Conservation (phyloP, 2,797 vertebrate genomes). For the Sciurus carolinensis region DNA sequence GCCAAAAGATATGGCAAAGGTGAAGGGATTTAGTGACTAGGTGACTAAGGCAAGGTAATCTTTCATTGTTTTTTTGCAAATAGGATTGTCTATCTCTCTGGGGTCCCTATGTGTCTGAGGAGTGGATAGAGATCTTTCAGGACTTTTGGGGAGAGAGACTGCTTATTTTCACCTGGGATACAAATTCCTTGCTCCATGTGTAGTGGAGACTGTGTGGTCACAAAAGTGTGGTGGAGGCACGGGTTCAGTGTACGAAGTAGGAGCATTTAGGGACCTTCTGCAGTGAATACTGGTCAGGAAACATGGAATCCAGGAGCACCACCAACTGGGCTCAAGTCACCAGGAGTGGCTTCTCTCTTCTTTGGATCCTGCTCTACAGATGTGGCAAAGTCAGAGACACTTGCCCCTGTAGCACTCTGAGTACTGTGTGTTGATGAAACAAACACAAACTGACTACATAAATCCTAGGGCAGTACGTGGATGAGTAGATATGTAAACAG, state of each 20-base stretch:
- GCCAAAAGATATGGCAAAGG: not conserved
- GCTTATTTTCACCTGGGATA: not conserved
- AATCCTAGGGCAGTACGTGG: not conserved
- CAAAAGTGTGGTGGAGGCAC: not conserved
- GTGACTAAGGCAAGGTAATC: not conserved
- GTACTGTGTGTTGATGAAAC: not conserved
- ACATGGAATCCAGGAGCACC: rapidly evolving
- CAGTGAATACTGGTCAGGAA: too few relatives aligned
- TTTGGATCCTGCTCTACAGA: not conserved
- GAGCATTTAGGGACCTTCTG: rapidly evolving
- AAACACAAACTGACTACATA: conserved; percentile 22
- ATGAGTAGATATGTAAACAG: not conserved
- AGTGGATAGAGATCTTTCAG: not conserved
- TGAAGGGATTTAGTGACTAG: not conserved
- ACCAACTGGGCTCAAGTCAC: rapidly evolving
- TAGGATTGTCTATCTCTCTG: not conserved
- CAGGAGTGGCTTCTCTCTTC: not conserved
- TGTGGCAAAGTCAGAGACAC: not conserved
- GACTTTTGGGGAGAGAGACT: not conserved
- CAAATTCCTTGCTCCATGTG: not conserved
- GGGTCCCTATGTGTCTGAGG: too few relatives aligned
- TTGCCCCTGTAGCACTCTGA: not conserved
- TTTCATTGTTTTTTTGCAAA: not conserved
- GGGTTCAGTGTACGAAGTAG: rapidly evolving
- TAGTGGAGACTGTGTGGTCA: rapidly evolving